Evolutionary conservation across 2,797 vertebrate genomes (phyloP).

Genomic region (Hipposideros larvatus): DNA sequence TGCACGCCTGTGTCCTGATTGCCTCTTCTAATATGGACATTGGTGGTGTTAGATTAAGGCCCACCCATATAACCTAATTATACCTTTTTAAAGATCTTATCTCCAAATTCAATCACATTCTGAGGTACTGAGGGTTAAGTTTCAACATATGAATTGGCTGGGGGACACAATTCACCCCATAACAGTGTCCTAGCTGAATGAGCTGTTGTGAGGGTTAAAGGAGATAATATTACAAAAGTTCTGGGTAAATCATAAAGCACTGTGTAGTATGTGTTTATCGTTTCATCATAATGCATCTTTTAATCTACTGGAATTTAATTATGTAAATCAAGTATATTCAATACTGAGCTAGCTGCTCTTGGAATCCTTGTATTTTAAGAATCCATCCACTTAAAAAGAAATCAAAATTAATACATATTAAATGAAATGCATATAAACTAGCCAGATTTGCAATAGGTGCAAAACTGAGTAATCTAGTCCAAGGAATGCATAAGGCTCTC

Average conservation of each 20-base stretch:
- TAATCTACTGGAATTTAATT: not conserved
- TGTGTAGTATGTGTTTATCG: not conserved
- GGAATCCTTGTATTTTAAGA: not conserved
- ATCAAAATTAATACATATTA: not conserved
- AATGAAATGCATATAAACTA: not conserved
- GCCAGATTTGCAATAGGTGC: not conserved
- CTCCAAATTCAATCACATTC: not conserved
- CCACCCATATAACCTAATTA: not conserved
- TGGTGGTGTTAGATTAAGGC: not conserved
- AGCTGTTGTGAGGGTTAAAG: not conserved
- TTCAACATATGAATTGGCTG: not conserved
- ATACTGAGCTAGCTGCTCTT: not conserved
- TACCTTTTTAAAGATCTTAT: not conserved
- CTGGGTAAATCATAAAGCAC: not conserved
- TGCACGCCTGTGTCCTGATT: not conserved
- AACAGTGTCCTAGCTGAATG: not conserved
- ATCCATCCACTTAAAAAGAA: not conserved
- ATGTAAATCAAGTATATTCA: not conserved
- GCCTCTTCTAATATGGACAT: not conserved
- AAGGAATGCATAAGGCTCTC: not conserved
- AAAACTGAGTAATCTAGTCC: not conserved
- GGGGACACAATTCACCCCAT: not conserved
- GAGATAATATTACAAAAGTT: not conserved
- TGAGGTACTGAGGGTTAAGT: not conserved
- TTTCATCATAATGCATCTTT: not conserved